Base-by-base conservation (phyloP, 2,113 vertebrate genomes). In the Otis tarda region DNA sequence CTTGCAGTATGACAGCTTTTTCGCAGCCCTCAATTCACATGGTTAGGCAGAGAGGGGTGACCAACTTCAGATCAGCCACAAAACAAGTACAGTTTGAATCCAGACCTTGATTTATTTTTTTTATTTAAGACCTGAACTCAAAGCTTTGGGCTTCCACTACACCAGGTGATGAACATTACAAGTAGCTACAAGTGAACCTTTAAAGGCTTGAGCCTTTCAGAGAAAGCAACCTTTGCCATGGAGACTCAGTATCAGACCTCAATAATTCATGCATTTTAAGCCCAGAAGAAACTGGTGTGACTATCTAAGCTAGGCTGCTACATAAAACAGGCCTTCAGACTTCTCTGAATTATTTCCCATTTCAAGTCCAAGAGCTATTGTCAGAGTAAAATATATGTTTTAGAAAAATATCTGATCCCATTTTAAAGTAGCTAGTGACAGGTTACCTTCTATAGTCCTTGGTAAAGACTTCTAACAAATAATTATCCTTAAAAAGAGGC, bases 221-320 rank as follows among this genome's bases (percentile, higher is more conserved):
- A 35, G 60, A 82, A 83, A 78, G 57, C 49, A 90, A 89, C 68
- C 60, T 91, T 91, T 94, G 61, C 61, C 10, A 1, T 55, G 50
- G 78, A 88, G 59, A 52, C 31, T 87, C 35, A 39, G 56, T 78
- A 87, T 69, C 80, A 81, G 80, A 71, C 39, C 70, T 95, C 90
- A 92, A 78, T 93, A 93, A 90, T 90, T 95, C 90, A 90, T 74
- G n/a, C 12, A 79, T 95, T 95, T 90, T 82, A 89, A 94, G 37
- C 64, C 73, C 76, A 68, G 68, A 90, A 90, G 64, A 87, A 59
- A 81, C 41, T 67, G 12, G 43, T 77, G 27, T 90, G 83, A 78
- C 83, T 83, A 64, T 64, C 43, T 92, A 68, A 78, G 39, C 35
- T 74, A 83, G 49, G 47, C 64, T 93, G 64, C 35, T 83, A 76